These are phyloP conservation scores for Ectemnius lituratus DNA, from an alignment of 2,888 invertebrate species.

Conservation along the genomic window DNA sequence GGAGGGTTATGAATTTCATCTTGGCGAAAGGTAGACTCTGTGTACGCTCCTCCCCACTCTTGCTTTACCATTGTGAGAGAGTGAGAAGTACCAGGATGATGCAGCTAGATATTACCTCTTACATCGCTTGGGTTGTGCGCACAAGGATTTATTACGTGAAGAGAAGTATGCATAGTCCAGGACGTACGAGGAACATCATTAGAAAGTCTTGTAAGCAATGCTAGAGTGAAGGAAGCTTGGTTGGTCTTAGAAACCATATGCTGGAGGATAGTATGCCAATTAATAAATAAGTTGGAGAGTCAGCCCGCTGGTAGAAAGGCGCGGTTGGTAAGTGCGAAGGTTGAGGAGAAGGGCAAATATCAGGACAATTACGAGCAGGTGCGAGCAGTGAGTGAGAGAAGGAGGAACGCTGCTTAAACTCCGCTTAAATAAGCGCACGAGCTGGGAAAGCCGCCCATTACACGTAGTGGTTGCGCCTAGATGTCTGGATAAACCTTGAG, in stretches of 20 bases:
- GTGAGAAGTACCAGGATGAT: too few relatives aligned
- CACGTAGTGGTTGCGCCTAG: constrained; percentile 11
- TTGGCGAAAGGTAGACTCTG: too few relatives aligned
- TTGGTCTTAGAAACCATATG: background rate
- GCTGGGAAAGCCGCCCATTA: background rate
- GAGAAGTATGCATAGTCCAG: too few relatives aligned
- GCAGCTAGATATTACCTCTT: too few relatives aligned
- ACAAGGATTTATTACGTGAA: too few relatives aligned
- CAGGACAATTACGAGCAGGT: constrained; percentile 69
- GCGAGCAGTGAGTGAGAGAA: constrained; percentile 36
- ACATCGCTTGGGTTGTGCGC: too few relatives aligned
- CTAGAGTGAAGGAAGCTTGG: too few relatives aligned
- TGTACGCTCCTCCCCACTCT: too few relatives aligned
- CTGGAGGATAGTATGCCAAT: constrained; percentile 60
- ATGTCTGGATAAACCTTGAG: constrained; percentile 34
- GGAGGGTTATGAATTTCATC: too few relatives aligned
- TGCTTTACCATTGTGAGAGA: too few relatives aligned
- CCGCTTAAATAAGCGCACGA: constrained; percentile 63
- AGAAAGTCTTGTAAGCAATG: too few relatives aligned
- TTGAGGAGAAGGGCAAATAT: constrained; percentile 59
- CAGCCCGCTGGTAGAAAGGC: constrained; percentile 31
- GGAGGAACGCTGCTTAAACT: constrained; percentile 65
- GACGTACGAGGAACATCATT: too few relatives aligned
- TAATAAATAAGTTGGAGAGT: constrained; percentile 60
- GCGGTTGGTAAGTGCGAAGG: background rate